phyloP scores from a whole-genome alignment of 2,113 vertebrate genomes.

The Nasalis larvatus region DNA sequence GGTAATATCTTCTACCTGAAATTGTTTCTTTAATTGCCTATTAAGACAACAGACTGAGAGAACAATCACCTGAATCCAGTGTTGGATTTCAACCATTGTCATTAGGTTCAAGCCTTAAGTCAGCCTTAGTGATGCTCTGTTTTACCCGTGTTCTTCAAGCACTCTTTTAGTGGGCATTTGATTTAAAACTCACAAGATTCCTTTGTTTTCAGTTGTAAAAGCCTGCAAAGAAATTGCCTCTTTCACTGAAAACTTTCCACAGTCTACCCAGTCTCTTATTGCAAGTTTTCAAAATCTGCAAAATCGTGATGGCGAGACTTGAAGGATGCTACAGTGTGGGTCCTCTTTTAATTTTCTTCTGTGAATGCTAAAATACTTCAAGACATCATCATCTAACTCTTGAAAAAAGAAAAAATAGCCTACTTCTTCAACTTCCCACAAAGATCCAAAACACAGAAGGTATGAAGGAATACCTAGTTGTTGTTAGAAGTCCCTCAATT shows the following conservation, averaged over 20 bases:
- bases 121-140: neutral
- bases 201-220: neutral
- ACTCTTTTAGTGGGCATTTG: neutral
- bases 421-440: neutral
- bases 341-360: neutral
- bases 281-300: neutral
- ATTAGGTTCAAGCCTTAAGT: neutral
- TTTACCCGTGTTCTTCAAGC: neutral
- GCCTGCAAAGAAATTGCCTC: neutral
- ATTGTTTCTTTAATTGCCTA: neutral
- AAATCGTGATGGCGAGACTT: neutral
- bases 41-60: neutral
- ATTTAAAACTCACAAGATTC: neutral
- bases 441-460: neutral
- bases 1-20: neutral
- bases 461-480: neutral
- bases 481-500: too few species aligned
- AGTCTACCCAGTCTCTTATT: neutral
- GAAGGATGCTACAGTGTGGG: neutral
- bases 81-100: neutral
- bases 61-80: too few species aligned
- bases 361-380: neutral
- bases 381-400: neutral
- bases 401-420: neutral
- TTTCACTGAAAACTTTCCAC: neutral